Percentiles rank a stretch among this genome's conserved stretches.
Evolutionary conservation across 1,140 invertebrate genomes (phyloP).

Genomic region (Brachionus koreanus): DNA sequence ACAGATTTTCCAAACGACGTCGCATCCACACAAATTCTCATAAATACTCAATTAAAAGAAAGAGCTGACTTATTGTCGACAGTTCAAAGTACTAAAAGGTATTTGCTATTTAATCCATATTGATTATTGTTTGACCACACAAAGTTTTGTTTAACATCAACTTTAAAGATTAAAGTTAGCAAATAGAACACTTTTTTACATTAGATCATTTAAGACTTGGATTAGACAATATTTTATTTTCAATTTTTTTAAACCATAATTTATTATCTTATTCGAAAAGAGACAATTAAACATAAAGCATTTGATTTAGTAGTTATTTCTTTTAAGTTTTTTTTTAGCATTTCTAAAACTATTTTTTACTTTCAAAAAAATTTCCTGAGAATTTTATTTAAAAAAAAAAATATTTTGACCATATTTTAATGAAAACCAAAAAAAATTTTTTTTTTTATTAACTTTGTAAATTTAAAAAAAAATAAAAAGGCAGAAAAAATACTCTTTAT

Average conservation of each 20-base stretch:
- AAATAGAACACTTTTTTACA: not conserved
- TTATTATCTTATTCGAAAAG: not conserved
- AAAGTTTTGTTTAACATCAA: not conserved
- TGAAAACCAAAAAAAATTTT: too few species aligned
- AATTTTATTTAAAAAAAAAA: too few species aligned
- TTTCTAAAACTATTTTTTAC: too few species aligned
- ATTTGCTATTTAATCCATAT: not conserved
- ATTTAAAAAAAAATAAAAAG: too few species aligned
- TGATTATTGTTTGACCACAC: not conserved
- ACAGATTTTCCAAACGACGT: constrained; percentile 80
- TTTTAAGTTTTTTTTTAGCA: too few species aligned
- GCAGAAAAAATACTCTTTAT: too few species aligned
- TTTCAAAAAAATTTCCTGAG: too few species aligned
- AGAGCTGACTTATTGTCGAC: constrained; percentile 10
- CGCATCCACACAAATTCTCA: constrained; percentile 66
- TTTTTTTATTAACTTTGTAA: too few species aligned
- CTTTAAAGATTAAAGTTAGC: not conserved
- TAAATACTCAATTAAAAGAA: constrained; percentile 42
- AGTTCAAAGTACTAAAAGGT: constrained; percentile 39
- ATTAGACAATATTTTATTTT: not conserved
- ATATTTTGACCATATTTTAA: too few species aligned
- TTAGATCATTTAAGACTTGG: not conserved
- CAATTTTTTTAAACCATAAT: not conserved
- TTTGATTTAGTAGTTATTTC: too few species aligned
- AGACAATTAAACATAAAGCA: not conserved